Evolutionary conservation across 1,140 invertebrate genomes (phyloP).

Genomic region (Apis cerana): DNA sequence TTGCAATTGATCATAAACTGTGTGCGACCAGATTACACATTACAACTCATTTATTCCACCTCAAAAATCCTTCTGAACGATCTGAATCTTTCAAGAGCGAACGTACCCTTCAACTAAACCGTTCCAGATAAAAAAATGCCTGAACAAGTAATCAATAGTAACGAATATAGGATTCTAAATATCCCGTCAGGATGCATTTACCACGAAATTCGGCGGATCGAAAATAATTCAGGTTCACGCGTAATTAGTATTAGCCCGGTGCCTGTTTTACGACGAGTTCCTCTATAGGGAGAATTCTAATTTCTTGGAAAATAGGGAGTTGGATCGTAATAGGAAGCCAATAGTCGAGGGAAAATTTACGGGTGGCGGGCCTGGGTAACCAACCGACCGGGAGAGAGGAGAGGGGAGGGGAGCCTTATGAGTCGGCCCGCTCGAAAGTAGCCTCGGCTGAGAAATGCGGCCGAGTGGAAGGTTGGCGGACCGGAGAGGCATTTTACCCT

Average conservation of each 20-base stretch:
- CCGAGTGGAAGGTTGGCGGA: conserved; percentile 41
- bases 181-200: too few species aligned
- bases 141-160: too few species aligned
- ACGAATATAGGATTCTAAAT: too few species aligned
- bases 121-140: too few species aligned
- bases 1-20: too few species aligned
- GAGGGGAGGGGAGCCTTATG: conserved; percentile 26
- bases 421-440: conserved; percentile 47
- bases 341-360: conserved; percentile 65
- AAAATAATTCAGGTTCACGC: neutral
- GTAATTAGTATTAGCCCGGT: neutral
- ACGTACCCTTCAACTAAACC: too few species aligned
- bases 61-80: too few species aligned
- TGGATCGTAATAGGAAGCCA: conserved; percentile 69
- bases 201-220: neutral
- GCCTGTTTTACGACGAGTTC: neutral
- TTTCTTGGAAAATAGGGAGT: conserved; percentile 44
- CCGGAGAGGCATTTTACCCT: conserved; percentile 61
- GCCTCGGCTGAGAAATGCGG: conserved; percentile 53
- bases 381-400: conserved; percentile 2
- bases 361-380: conserved; percentile 36
- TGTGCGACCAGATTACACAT: too few species aligned
- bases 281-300: conserved; percentile 5
- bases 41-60: too few species aligned
- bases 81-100: too few species aligned